These are phyloP conservation scores for Abramis brama DNA, from an alignment of 2,113 vertebrate species.

Conservation along the genomic window DNA sequence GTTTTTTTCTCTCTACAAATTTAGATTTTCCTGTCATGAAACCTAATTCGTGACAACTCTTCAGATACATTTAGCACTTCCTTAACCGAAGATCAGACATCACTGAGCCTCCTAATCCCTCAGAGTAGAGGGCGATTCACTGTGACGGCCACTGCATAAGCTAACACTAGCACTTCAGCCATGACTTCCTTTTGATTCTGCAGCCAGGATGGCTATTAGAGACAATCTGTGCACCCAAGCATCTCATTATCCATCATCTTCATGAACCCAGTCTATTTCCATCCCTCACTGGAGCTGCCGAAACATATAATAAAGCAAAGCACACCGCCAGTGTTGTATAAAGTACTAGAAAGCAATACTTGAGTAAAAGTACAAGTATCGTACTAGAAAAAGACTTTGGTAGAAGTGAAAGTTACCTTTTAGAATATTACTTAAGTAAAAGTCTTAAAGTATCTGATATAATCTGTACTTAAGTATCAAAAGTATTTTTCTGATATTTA, in stretches of 20 bases:
- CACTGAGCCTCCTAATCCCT: constrained; percentile 56
- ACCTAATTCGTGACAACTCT: constrained; percentile 36
- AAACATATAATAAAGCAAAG: constrained; percentile 37
- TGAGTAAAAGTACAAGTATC: too few relatives aligned
- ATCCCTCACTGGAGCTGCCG: constrained; percentile 48
- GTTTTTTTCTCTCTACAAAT: background rate
- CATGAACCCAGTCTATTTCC: constrained; percentile 58
- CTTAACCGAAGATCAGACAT: constrained; percentile 63
- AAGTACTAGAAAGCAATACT: too few relatives aligned
- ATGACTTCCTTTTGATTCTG: constrained; percentile 61
- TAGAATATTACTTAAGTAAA: too few relatives aligned
- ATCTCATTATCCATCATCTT: constrained; percentile 69
- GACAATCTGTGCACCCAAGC: constrained; percentile 59
- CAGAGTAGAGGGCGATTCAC: constrained; percentile 41
- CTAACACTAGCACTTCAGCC: constrained; percentile 50
- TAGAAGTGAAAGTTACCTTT: too few relatives aligned
- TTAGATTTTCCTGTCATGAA: background rate
- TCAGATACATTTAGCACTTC: constrained; percentile 40
- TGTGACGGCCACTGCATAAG: constrained; percentile 48
- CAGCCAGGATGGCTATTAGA: constrained; percentile 62
- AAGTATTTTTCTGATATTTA: too few relatives aligned
- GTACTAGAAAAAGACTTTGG: too few relatives aligned
- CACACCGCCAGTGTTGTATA: too few relatives aligned
- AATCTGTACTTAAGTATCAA: too few relatives aligned
- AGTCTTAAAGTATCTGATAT: too few relatives aligned